Conservation (phyloP, 2,888 invertebrate species). For the Chalcis sispes region DNA sequence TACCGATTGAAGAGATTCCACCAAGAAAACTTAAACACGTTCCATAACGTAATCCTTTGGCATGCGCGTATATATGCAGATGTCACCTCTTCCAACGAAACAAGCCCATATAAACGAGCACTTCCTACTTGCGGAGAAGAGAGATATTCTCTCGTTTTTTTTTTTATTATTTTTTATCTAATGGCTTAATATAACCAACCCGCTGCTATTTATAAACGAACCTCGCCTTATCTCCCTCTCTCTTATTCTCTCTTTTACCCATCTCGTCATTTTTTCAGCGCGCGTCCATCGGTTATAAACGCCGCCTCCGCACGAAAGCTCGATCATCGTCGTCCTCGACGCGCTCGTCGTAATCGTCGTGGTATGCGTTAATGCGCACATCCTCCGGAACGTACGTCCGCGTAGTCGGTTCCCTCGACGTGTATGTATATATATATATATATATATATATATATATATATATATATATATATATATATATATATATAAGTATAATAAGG, state of each 20-base stretch:
- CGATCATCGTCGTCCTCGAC: not conserved
- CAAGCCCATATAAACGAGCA: no score
- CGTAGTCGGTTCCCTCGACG: conserved; percentile 60
- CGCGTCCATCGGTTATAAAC: not conserved
- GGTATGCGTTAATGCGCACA: not conserved
- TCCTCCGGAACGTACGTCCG: conserved; percentile 22
- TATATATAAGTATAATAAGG: not conserved
- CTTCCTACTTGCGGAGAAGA: no score
- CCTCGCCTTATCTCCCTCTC: not conserved
- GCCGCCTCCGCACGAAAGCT: conserved; percentile 14
- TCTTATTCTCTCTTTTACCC: not conserved
- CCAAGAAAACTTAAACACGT: no score
- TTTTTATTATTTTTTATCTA: no score
- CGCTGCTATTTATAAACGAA: conserved; percentile 41
- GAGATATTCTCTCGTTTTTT: no score
- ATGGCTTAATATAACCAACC: conserved; percentile 42
- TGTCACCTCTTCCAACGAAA: no score
- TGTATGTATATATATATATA: conserved; percentile 1
- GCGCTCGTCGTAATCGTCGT: conserved; percentile 22
- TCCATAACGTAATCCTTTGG: no score
- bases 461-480: conserved; percentile 1
- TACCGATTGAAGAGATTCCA: no score
- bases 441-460: no score
- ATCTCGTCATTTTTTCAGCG: not conserved
- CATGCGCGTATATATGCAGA: no score